Evolutionary conservation across 2,888 invertebrate species (phyloP), one percentile per base, ranked within the genome.

Genomic region (Limenitis camilla): DNA sequence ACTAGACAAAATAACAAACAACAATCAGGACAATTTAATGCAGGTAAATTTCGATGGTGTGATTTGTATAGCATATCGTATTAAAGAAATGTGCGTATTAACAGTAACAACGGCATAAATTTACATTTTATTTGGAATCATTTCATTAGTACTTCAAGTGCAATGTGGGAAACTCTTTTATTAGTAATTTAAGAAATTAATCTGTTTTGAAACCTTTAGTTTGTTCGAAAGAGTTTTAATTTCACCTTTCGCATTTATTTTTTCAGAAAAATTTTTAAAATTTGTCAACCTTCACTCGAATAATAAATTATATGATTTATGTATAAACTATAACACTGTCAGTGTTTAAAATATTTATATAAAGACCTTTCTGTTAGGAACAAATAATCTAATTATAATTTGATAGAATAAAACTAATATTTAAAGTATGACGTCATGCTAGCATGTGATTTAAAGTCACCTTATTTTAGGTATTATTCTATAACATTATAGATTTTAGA

Each of bases 31-130:
- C 58, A 61, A 55, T 68, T 64, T 65, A 67, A 83, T 83, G 82
- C 79, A 71, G 76, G 81, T 83, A 83, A 82, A 77, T 81, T 84
- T 84, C 86, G 85, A 85, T 85, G 86, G 86, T 86, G 85, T 86
- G 86, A 85, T 76, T 74, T 74, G 76, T 69, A 75, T 57, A 69
- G 49, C 44, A 32, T 9, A 28, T 36, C 42, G 42, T 27, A 36
- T 32, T 28, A 10, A 19, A 47, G 32, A 39, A 52, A 46, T 19
- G 29, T 35, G 30, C 33, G 10, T 11, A 38, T 6, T 27, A 35
- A 33, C 5, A 44, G 33, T 11, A 40, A 28, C 19, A 28, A 49
- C 36, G n/a, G 8, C n/a, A 30, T 31, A 39, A 31, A 50, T 38
- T 35, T 45, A 52, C 29, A 44, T 28, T 53, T 39, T 6, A 10